These are phyloP conservation scores for Asteroscopus sphinx DNA, from an alignment of 2,888 invertebrate species.

Conservation along the genomic window DNA sequence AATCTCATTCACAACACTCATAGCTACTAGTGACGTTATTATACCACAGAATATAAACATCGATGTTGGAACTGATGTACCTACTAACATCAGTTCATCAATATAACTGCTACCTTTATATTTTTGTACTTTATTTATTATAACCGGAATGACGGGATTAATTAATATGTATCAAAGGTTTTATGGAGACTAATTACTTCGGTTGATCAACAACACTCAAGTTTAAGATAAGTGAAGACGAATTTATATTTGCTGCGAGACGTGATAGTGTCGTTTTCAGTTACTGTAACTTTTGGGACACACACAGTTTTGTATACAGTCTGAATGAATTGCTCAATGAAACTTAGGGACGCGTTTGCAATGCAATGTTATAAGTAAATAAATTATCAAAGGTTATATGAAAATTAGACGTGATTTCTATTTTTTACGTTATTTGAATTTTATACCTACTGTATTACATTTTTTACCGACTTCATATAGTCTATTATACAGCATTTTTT, in stretches of 20 bases:
- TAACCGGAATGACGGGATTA: conserved; percentile 59
- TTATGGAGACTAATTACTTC: conserved; percentile 76
- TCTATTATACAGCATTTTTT: too few species aligned
- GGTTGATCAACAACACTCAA: conserved; percentile 60
- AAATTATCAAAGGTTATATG: too few species aligned
- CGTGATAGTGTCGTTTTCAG: conserved; percentile 29
- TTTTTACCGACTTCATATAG: too few species aligned
- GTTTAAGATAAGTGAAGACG: conserved; percentile 52
- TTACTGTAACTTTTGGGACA: conserved; percentile 11
- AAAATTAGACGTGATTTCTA: too few species aligned
- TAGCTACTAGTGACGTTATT: conserved; percentile 18
- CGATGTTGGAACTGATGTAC: conserved; percentile 22
- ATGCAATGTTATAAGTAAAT: too few species aligned
- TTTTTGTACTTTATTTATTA: conserved; percentile 32
- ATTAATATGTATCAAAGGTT: conserved; percentile 77
- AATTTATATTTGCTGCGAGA: conserved; percentile 29
- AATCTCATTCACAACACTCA: conserved; percentile 21
- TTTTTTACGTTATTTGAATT: too few species aligned
- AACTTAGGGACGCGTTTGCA: too few species aligned
- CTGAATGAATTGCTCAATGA: too few species aligned
- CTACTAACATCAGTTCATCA: conserved; percentile 26
- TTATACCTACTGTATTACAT: too few species aligned
- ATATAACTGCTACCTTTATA: conserved; percentile 40
- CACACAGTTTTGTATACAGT: too few species aligned
- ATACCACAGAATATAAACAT: conserved; percentile 47